Base-by-base conservation (phyloP, 2,797 vertebrate species). In the Hippopotamyrus pictus region DNA sequence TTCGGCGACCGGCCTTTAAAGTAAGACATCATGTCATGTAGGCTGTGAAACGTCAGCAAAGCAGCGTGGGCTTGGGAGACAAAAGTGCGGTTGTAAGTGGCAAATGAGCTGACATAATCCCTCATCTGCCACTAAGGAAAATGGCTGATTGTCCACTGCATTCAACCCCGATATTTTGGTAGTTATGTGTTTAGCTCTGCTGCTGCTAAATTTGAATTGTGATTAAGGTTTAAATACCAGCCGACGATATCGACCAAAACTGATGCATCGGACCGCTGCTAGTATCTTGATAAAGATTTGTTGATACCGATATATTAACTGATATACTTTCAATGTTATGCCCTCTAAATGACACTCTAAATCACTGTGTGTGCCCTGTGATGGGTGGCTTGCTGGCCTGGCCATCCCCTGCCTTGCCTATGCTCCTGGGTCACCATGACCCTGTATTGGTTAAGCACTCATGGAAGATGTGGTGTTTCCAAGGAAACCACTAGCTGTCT, bases 1-100 rank as follows among this genome's bases (percentile, higher is more conserved):
- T 99, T 99, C 93, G 98, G 98, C 93, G 98, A 99, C 95, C 93
- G 98, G 90, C 98, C 98, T 17, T 94, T 99, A 87, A 99, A 99
- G 98, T 99, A 96, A 90, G 97, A 48, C 69, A 69, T 69, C 8
- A 1, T 65, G 9, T 65, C n/a, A 65, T 65, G 62, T 29, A 65
- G 9, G 62, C 59, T 29, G 22, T 65, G 22, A 65, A 9, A 65
- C 22, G 9, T 65, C 59, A 29, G 65, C 29, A 73, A 37, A 73
- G 65, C 29, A 73, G 65, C 29, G 5, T 73, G 29, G 29, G 11
- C 65, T 37, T 73, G 25, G 65, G 29, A 37, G 65, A 73, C 33
- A 17, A 5, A 33, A 69, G 65, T 37, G 12, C 2, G 12, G 29
- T 37, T 73, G 25, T 37, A 73, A 37, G 29, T 37, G 29, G 4